Evolutionary conservation across 2,888 invertebrate species (phyloP).

Genomic region (Clivina fossor): DNA sequence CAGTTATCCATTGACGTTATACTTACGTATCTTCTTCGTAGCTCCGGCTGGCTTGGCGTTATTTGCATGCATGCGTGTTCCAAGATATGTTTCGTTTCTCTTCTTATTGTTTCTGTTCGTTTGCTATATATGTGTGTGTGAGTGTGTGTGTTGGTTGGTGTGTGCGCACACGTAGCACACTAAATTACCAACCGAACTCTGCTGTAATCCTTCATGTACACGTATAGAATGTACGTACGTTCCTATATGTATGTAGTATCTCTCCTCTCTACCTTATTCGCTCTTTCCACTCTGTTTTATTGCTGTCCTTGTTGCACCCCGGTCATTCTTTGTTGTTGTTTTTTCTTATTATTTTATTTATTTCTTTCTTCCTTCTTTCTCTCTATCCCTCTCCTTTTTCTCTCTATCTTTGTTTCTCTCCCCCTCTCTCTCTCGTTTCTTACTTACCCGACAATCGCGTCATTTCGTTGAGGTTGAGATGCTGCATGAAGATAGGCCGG

Average conservation of each 20-base stretch:
- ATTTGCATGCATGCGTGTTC: constrained; percentile 1
- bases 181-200: neutral
- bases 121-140: too few relatives aligned
- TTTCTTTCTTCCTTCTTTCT: too few relatives aligned
- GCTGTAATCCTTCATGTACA: constrained; percentile 2
- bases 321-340: too few relatives aligned
- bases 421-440: neutral
- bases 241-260: too few relatives aligned
- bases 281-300: too few relatives aligned
- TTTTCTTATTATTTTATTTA: too few relatives aligned
- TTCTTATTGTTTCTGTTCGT: constrained; percentile 1
- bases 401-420: neutral
- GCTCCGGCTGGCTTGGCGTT: neutral
- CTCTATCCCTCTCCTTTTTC: too few relatives aligned
- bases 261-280: too few relatives aligned
- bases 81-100: neutral
- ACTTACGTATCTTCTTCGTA: too few relatives aligned
- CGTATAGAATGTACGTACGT: neutral
- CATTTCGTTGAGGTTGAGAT: constrained; percentile 5
- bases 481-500: neutral
- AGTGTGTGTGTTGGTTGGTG: too few relatives aligned
- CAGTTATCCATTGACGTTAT: too few relatives aligned
- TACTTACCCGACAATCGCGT: constrained; percentile 2
- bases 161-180: neutral
- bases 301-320: too few relatives aligned